A percentile compares a stretch with the other conserved stretches of the same genome.
Evolutionary conservation across 1,140 invertebrate species (phyloP).

Genomic region (Hypsibius dujardini): DNA sequence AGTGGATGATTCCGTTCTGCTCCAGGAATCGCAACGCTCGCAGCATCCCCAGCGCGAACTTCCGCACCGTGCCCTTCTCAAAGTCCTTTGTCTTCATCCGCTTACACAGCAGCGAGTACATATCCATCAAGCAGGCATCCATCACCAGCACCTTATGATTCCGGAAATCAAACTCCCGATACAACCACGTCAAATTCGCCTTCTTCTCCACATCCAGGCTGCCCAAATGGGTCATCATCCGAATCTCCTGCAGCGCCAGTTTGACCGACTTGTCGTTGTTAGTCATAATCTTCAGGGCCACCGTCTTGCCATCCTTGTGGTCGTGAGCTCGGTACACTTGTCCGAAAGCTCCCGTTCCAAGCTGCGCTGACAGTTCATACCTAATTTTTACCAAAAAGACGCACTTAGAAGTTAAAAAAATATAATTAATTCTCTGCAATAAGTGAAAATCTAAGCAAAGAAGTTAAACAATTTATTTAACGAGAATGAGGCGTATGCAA

Average conservation of each 20-base stretch:
- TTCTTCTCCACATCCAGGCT: conserved; percentile 30
- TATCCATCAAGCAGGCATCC: conserved; percentile 34
- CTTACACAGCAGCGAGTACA: conserved; percentile 35
- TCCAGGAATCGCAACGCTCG: conserved; percentile 32
- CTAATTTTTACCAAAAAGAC: too few relatives aligned
- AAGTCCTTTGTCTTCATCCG: conserved; percentile 36
- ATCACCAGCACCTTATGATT: conserved; percentile 36
- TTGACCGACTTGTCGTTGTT: conserved; percentile 36
- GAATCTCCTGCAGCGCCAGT: too few relatives aligned
- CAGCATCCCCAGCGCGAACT: conserved; percentile 32
- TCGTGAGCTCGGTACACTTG: conserved; percentile 34
- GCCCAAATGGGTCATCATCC: too few relatives aligned
- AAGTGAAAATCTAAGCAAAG: too few relatives aligned
- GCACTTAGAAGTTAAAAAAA: too few relatives aligned
- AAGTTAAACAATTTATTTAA: too few relatives aligned
- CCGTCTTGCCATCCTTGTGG: conserved; percentile 31
- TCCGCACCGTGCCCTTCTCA: conserved; percentile 31
- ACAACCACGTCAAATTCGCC: conserved; percentile 34
- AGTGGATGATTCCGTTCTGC: conserved; percentile 34
- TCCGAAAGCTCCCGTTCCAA: conserved; percentile 35
- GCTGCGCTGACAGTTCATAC: conserved; percentile 33
- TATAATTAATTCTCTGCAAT: too few relatives aligned
- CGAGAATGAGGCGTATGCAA: too few relatives aligned
- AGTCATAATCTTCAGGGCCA: conserved; percentile 34
- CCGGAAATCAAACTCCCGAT: conserved; percentile 34